Base-by-base conservation (phyloP, 2,113 vertebrate genomes). In the Tor tambroides region DNA sequence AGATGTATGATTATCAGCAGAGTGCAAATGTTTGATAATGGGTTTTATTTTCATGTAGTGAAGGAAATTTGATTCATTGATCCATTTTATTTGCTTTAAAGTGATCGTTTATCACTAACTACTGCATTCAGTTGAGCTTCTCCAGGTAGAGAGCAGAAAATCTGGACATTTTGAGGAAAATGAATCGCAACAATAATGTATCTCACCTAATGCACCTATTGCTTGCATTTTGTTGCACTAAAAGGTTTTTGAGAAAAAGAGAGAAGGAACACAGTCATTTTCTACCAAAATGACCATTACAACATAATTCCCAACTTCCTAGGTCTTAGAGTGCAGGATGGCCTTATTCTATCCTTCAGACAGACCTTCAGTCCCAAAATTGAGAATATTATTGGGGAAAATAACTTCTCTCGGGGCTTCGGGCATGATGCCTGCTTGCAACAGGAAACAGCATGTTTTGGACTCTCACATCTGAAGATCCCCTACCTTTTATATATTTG, bases 401-500 rank as follows among this genome's bases (percentile, higher is more conserved):
- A 71, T 32, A 56, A 59, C 46, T 35, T 79, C 28, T 79, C 46
- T 79, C 81, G 2, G 46, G 65, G 1, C 28, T 51, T 71, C 11
- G 6, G 19, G 26, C 61, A 21, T 46, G 41, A 69, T 82, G 61
- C 14, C 75, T 51, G 56, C 2, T 32, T 69, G 38, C 65, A 69
- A 15, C 63, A 54, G 65, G 80, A 49, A 43, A 12, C 81, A 4
- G 19, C 10, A 7, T 69, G 78, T 79, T 71, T 78, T 63, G 32
- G 38, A 32, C 61, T 80, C 15, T 38, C 23, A 43, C 32, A 43
- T 41, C 63, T 41, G 17, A 65, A 30, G 76, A 54, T 54, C 49
- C 75, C 38, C 59, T 51, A 30, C 43, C 41, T 65, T 88, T 61
- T 85, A 43, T 89, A 26, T 79, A 49, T 85, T 82, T 80, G 75